These are phyloP conservation scores for Subacronicta megacephala DNA, from an alignment of 2,888 invertebrate genomes.

Conservation along the genomic window DNA sequence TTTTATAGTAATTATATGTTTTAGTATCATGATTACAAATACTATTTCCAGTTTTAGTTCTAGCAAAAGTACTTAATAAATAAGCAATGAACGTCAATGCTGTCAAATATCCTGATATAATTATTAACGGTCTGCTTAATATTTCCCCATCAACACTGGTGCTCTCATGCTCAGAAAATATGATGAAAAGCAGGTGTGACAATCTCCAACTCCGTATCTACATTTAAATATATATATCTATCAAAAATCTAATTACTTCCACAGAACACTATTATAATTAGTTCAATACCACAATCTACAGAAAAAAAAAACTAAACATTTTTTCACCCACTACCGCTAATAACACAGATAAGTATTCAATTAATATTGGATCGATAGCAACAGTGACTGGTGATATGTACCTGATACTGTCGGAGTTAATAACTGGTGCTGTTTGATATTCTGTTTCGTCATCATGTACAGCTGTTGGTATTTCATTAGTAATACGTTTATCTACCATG, in stretches of 20 bases:
- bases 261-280: not conserved
- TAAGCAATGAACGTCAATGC: too few species aligned
- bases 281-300: not conserved
- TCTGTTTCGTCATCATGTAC: conserved; percentile 37
- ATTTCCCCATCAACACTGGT: too few species aligned
- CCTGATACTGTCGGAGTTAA: conserved; percentile 58
- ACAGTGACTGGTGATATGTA: conserved; percentile 30
- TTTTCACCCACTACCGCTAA: conserved; percentile 11
- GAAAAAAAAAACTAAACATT: conserved; percentile 4
- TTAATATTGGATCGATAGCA: conserved; percentile 52
- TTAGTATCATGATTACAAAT: too few species aligned
- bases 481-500: conserved; percentile 6
- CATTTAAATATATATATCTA: too few species aligned
- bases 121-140: too few species aligned
- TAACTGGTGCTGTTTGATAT: conserved; percentile 40
- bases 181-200: too few species aligned
- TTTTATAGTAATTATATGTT: conserved; percentile 2
- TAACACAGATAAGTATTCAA: conserved; percentile 59
- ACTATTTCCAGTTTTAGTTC: too few species aligned
- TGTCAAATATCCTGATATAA: not conserved
- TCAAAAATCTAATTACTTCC: not conserved
- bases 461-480: conserved; percentile 14
- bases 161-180: too few species aligned
- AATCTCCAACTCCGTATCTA: too few species aligned
- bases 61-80: too few species aligned